Conservation (phyloP, 2,888 invertebrate species). For the Cosmopolites sordidus region DNA sequence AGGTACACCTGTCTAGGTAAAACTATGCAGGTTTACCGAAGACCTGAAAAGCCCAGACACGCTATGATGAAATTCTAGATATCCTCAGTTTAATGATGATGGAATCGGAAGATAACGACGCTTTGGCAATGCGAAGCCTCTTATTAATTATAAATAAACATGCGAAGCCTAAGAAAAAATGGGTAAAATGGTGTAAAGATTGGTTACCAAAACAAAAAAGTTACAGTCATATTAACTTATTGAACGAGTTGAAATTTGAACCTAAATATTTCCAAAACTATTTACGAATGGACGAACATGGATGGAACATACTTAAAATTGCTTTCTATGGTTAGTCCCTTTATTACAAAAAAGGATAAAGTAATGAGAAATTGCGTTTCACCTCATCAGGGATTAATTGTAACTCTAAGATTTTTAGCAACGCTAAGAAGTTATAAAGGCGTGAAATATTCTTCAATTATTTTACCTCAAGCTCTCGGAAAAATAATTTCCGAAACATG, state of each 20-base stretch:
- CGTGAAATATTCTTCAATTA: not conserved
- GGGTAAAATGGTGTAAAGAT: too few species aligned
- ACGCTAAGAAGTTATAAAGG: not conserved
- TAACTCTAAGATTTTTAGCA: not conserved
- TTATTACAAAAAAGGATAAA: not conserved
- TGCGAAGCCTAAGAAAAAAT: too few species aligned
- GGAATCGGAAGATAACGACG: too few species aligned
- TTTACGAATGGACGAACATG: constrained; percentile 1
- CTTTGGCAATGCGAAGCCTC: too few species aligned
- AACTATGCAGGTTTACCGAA: too few species aligned
- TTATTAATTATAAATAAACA: too few species aligned
- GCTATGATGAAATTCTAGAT: too few species aligned
- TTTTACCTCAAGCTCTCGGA: not conserved
- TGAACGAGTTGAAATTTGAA: not conserved
- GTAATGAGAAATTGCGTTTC: not conserved
- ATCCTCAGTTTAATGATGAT: too few species aligned
- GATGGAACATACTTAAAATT: too few species aligned
- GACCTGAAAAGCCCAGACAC: too few species aligned
- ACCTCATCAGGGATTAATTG: not conserved
- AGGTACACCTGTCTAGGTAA: too few species aligned
- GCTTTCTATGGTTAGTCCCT: not conserved
- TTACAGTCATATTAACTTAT: not conserved
- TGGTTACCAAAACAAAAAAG: not conserved
- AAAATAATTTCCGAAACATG: not conserved
- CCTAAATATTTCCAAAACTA: constrained; percentile 2